Percentiles rank a stretch among this genome's conserved stretches.
Evolutionary conservation across 2,888 invertebrate genomes (phyloP).

Genomic region (Periphyllus acericola): DNA sequence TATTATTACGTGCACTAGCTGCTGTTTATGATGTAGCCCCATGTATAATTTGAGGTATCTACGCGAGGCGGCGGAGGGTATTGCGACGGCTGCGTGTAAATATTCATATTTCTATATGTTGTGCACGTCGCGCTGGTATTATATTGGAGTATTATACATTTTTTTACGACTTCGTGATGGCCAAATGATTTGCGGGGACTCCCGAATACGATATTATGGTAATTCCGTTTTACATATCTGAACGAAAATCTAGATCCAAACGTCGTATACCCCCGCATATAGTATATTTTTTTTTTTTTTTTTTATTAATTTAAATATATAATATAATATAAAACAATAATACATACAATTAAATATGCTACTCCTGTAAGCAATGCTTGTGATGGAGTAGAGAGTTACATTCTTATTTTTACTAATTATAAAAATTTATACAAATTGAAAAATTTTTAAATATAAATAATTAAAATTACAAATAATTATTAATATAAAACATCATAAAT

Average conservation of each 20-base stretch:
- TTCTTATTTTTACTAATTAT: too few relatives aligned
- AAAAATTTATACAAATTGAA: too few relatives aligned
- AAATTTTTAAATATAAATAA: too few relatives aligned
- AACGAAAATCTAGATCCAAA: slow-evolving; percentile 2
- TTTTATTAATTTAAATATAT: too few relatives aligned
- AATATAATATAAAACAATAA: too few relatives aligned
- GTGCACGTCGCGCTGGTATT: not conserved
- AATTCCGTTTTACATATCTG: slow-evolving; percentile 21
- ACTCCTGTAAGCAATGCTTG: too few relatives aligned
- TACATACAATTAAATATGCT: too few relatives aligned
- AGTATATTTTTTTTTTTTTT: too few relatives aligned
- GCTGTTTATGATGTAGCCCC: not conserved
- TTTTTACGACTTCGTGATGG: slow-evolving; percentile 9
- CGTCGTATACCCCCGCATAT: not conserved
- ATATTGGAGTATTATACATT: not conserved
- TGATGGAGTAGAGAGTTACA: too few relatives aligned
- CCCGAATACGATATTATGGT: slow-evolving; percentile 30
- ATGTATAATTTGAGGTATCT: not conserved
- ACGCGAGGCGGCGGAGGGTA: not conserved
- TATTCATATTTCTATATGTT: not conserved
- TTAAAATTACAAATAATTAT: too few relatives aligned
- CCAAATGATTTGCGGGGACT: slow-evolving; percentile 11
- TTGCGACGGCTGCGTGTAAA: not conserved
- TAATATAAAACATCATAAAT: too few relatives aligned
- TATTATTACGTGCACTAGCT: not conserved